Evolutionary conservation across 2,888 invertebrate species (phyloP).

Genomic region (Anoplius nigerrimus): DNA sequence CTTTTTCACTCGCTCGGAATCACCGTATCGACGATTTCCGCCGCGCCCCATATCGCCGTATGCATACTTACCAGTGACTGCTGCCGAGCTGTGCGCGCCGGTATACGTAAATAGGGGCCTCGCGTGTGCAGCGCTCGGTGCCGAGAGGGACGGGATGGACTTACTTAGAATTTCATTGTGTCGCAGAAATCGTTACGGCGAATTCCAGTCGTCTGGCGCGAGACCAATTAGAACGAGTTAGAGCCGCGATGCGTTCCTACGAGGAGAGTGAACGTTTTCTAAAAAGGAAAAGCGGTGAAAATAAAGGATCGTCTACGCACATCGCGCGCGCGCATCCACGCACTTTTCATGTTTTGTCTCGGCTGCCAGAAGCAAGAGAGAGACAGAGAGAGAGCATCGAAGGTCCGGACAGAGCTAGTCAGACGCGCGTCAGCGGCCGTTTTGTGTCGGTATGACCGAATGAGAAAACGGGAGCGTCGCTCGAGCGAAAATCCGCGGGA

Average conservation of each 20-base stretch:
- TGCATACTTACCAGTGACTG: slow-evolving; percentile 6
- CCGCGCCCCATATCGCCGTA: neutral
- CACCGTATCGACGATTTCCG: too few relatives aligned
- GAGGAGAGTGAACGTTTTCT: slow-evolving; percentile 3
- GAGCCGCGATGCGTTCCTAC: neutral
- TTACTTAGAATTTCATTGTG: slow-evolving; percentile 37
- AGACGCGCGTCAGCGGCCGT: neutral
- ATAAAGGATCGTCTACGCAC: slow-evolving; percentile 20
- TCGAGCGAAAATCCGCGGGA: too few relatives aligned
- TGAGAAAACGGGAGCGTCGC: slow-evolving; percentile 2
- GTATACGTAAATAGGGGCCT: too few relatives aligned
- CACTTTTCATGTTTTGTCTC: neutral
- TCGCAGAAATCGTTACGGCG: slow-evolving; percentile 46
- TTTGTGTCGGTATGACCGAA: neutral
- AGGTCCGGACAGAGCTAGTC: neutral
- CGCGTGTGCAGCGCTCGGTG: slow-evolving; percentile 6
- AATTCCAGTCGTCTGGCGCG: slow-evolving; percentile 27
- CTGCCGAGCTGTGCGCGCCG: slow-evolving; percentile 34
- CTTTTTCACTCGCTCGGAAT: too few relatives aligned
- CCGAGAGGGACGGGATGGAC: slow-evolving; percentile 29
- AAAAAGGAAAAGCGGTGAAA: slow-evolving; percentile 15
- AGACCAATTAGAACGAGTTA: neutral
- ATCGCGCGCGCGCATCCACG: slow-evolving; percentile 18
- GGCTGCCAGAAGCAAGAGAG: too few relatives aligned
- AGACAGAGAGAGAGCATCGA: slow-evolving; percentile 5